Evolutionary conservation across 92 coral and sea anemone species (phyloP).

Genomic region (Heliopora coerulea): DNA sequence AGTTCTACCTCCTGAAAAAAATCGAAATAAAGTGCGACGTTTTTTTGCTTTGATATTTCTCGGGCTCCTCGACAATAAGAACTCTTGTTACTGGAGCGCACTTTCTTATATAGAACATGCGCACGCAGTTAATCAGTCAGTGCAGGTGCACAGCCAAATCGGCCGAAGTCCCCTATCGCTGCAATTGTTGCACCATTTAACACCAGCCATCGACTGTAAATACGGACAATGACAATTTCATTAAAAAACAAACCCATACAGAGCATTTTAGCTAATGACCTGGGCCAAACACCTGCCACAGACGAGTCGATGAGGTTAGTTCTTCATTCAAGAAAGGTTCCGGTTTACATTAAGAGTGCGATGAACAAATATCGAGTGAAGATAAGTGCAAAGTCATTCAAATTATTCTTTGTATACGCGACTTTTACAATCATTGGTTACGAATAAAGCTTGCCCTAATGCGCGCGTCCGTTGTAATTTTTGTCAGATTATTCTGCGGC

Average conservation of each 20-base stretch:
- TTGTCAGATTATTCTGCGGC: neutral
- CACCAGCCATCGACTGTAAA: conserved; percentile 21
- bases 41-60: too few species aligned
- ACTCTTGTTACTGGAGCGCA: neutral
- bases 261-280: neutral
- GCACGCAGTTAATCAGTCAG: neutral
- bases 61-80: neutral
- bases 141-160: conserved; percentile 23
- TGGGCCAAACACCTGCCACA: conserved; percentile 17
- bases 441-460: neutral
- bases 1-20: too few species aligned
- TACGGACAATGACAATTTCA: conserved; percentile 40
- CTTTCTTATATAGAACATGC: conserved; percentile 6
- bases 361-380: too few species aligned
- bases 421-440: neutral
- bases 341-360: neutral
- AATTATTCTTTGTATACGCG: neutral
- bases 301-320: neutral
- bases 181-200: conserved; percentile 6
- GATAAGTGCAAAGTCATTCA: too few species aligned
- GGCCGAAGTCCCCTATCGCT: neutral
- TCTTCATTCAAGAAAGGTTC: neutral
- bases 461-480: neutral
- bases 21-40: too few species aligned
- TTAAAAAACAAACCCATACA: neutral